phyloP scores from a whole-genome alignment of 2,888 invertebrate species.

The Electrophaes corylata region DNA sequence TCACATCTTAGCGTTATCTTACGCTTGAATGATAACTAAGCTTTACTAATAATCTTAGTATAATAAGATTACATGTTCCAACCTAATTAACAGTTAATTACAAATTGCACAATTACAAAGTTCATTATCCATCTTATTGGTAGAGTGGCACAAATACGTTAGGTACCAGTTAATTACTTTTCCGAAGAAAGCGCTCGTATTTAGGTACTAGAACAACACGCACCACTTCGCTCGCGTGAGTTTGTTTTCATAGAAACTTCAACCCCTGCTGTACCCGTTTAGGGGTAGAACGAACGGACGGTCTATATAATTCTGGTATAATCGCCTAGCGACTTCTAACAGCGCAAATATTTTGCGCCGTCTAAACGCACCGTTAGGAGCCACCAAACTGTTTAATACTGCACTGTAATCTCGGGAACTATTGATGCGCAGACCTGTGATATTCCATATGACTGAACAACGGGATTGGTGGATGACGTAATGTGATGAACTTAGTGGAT shows the following conservation, averaged over 20 bases:
- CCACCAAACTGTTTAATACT: conserved; percentile 11
- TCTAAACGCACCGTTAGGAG: too few species aligned
- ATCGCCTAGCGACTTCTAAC: too few species aligned
- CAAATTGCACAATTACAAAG: conserved; percentile 12
- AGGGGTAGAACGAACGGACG: too few species aligned
- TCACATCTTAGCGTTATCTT: neutral
- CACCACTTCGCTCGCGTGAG: too few species aligned
- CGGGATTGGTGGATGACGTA: conserved; percentile 36
- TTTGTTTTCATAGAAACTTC: too few species aligned
- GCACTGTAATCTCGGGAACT: conserved; percentile 17
- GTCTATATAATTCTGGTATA: too few species aligned
- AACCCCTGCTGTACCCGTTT: too few species aligned
- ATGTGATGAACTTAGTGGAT: conserved; percentile 32
- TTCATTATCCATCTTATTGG: conserved; percentile 15
- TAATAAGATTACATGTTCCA: conserved; percentile 18
- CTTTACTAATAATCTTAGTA: neutral
- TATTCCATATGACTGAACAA: conserved; percentile 36
- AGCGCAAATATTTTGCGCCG: too few species aligned
- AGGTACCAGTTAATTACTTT: too few species aligned
- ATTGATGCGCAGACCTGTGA: conserved; percentile 31
- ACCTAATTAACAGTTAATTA: conserved; percentile 25
- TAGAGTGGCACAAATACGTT: conserved; percentile 12
- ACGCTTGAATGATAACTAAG: neutral
- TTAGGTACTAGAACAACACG: too few species aligned
- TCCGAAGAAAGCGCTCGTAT: too few species aligned